Conservation (phyloP, 2,113 vertebrate genomes). For the Myrmecobius fasciatus region DNA sequence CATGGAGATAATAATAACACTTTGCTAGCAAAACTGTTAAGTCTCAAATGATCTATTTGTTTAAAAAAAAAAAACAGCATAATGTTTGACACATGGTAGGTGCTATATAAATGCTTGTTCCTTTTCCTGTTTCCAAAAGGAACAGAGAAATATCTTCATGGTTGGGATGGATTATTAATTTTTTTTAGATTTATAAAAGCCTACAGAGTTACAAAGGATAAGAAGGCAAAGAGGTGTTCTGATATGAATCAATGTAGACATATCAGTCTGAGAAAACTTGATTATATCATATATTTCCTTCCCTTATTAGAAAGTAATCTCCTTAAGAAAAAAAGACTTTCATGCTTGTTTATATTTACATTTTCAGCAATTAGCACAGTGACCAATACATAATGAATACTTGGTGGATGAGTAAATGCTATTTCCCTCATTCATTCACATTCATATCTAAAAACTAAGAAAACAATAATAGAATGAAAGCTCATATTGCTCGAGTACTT, state of each 20-base stretch:
- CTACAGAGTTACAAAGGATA: neutral
- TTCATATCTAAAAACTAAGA: neutral
- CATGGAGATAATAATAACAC: neutral
- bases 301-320: neutral
- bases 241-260: neutral
- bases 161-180: neutral
- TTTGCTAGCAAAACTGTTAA: neutral
- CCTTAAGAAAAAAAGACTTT: neutral
- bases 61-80: neutral
- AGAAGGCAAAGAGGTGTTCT: neutral
- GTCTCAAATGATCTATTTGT: neutral
- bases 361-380: neutral
- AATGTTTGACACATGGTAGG: rapidly evolving
- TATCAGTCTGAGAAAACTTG: neutral
- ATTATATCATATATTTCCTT: neutral
- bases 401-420: neutral
- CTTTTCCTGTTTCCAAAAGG: neutral
- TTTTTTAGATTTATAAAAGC: neutral
- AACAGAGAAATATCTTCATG: neutral
- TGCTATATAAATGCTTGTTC: neutral
- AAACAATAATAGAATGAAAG: neutral
- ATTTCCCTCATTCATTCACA: neutral
- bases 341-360: neutral
- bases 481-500: neutral
- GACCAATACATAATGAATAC: neutral